Conservation (phyloP, 2,113 vertebrate species). For the Istiophorus platypterus region DNA sequence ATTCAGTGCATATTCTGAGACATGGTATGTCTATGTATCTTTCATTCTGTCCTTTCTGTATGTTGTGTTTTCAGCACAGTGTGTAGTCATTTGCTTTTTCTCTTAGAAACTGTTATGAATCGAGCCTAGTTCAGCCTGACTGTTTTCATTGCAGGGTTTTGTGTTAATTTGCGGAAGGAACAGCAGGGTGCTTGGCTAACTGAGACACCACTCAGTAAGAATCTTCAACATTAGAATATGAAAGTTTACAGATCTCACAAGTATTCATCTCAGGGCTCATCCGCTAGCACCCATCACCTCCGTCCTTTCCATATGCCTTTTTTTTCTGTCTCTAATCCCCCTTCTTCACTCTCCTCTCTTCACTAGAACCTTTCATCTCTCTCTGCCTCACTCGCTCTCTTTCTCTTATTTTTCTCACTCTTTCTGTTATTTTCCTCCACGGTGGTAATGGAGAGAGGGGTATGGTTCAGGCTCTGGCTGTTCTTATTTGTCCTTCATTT, state of each 20-base stretch:
- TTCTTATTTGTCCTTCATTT: neutral
- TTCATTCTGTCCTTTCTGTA: constrained; percentile 33
- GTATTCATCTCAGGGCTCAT: constrained; percentile 74
- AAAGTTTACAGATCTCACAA: constrained; percentile 77
- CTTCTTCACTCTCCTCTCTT: constrained; percentile 46
- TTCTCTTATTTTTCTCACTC: constrained; percentile 33
- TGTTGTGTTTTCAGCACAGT: constrained; percentile 36
- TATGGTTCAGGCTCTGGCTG: neutral
- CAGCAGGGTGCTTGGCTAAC: constrained; percentile 73
- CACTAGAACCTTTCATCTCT: constrained; percentile 70
- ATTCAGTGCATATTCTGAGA: neutral
- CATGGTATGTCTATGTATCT: neutral
- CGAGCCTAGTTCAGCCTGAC: constrained; percentile 30
- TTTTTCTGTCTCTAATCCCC: constrained; percentile 62
- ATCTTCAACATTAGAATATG: constrained; percentile 77
- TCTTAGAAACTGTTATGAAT: constrained; percentile 27
- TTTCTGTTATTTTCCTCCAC: constrained; percentile 41
- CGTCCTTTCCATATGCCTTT: constrained; percentile 58
- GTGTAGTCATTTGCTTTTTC: constrained; percentile 40
- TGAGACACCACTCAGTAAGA: constrained; percentile 53
- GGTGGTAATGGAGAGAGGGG: neutral
- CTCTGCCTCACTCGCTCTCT: constrained; percentile 44
- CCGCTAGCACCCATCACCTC: constrained; percentile 67
- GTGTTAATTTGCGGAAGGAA: constrained; percentile 79
- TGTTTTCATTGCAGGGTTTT: constrained; percentile 51